Conservation (phyloP, 1,140 invertebrate species). For the Xylocopa sonorina region DNA sequence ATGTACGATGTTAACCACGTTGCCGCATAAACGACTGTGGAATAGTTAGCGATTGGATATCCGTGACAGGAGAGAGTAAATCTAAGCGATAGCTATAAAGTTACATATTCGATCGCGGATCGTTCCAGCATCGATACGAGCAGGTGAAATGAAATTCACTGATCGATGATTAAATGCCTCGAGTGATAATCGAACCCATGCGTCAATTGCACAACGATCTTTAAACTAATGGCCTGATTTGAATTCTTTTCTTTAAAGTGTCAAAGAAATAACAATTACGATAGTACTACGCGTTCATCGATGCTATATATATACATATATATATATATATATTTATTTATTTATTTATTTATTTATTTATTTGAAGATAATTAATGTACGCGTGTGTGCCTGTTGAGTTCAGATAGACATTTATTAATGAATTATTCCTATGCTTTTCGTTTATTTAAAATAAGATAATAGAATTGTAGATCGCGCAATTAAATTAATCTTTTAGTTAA, state of each 20-base stretch:
- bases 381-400: too few relatives aligned
- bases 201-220: background rate
- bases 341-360: too few relatives aligned
- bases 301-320: too few relatives aligned
- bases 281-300: too few relatives aligned
- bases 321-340: too few relatives aligned
- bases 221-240: background rate
- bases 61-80: slow-evolving; percentile 50
- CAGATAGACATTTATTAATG: too few relatives aligned
- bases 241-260: too few relatives aligned
- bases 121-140: slow-evolving; percentile 19
- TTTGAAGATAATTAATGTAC: too few relatives aligned
- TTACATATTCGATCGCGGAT: slow-evolving; percentile 21
- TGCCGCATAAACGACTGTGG: slow-evolving; percentile 20
- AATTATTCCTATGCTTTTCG: too few relatives aligned
- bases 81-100: slow-evolving; percentile 36
- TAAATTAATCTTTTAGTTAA: too few relatives aligned
- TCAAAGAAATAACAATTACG: background rate
- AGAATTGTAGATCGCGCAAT: too few relatives aligned
- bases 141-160: slow-evolving; percentile 38
- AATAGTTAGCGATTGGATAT: slow-evolving; percentile 33
- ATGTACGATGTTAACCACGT: slow-evolving; percentile 50
- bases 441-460: too few relatives aligned
- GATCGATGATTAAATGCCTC: background rate
- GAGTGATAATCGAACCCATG: background rate